Percentiles rank a stretch among this genome's conserved stretches.
These are phyloP conservation scores for Pollenia labialis DNA, from an alignment of 2,888 invertebrate genomes.

Conservation along the genomic window DNA sequence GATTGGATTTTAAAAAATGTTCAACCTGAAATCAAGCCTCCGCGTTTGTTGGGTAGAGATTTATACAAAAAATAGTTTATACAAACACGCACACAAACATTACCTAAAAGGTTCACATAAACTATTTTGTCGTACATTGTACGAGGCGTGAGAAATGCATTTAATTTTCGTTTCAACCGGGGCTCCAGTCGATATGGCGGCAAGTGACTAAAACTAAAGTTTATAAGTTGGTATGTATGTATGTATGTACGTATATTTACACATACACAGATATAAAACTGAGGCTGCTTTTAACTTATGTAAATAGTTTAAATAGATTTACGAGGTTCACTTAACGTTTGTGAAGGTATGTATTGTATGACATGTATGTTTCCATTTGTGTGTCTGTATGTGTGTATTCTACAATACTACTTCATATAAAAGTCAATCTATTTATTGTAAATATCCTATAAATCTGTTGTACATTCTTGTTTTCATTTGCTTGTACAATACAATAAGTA, in stretches of 20 bases:
- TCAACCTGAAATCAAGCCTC: no score
- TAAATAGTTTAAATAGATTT: conserved; percentile 69
- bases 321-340: conserved; percentile 13
- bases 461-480: conserved; percentile 18
- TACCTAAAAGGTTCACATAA: conserved; percentile 46
- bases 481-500: not conserved
- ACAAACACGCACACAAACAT: not conserved
- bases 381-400: not conserved
- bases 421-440: conserved; percentile 62
- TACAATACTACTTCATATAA: conserved; percentile 27
- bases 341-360: not conserved
- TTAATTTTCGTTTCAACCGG: conserved; percentile 75
- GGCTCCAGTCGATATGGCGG: conserved; percentile 80
- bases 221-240: conserved; percentile 14
- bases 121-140: conserved; percentile 37
- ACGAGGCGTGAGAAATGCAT: conserved; percentile 74
- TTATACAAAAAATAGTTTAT: not conserved
- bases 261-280: not conserved
- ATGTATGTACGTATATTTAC: not conserved
- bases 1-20: no score
- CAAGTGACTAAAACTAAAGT: conserved; percentile 67
- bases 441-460: conserved; percentile 43
- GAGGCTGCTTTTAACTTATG: conserved; percentile 26
- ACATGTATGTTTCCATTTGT: not conserved
- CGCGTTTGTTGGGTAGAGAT: not conserved